Evolutionary conservation across 2,888 invertebrate genomes (phyloP).

Genomic region (Drosophila recens): DNA sequence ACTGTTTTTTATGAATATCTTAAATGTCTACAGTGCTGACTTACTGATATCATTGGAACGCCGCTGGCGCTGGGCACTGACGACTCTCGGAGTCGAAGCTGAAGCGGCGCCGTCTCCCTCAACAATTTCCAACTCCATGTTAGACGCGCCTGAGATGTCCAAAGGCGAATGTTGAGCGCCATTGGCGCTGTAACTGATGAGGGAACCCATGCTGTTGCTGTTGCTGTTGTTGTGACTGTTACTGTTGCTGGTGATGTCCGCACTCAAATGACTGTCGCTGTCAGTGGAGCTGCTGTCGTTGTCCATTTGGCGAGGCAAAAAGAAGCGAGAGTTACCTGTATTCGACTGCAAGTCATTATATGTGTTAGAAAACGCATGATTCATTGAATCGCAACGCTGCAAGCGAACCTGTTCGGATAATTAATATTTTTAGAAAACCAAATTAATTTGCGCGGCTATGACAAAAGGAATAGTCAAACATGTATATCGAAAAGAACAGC

Average conservation of each 20-base stretch:
- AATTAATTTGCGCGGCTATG: background rate
- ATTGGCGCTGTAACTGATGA: background rate
- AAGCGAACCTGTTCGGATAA: background rate
- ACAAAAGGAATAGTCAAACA: background rate
- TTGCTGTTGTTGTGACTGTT: background rate
- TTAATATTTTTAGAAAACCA: background rate
- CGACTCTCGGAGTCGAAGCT: conserved; percentile 34
- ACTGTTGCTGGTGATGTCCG: background rate
- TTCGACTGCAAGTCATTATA: background rate
- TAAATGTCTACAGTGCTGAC: background rate
- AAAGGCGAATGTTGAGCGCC: background rate
- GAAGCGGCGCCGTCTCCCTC: background rate
- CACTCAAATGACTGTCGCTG: background rate
- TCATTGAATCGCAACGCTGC: background rate
- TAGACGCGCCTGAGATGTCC: background rate
- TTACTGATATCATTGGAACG: conserved; percentile 12
- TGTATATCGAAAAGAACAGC: conserved; percentile 13
- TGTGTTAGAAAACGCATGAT: background rate
- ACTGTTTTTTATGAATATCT: too few relatives aligned
- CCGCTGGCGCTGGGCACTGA: background rate
- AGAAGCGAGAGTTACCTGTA: background rate
- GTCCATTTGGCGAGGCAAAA: background rate
- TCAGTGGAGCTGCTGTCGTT: background rate
- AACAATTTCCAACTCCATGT: background rate
- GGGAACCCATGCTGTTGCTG: background rate